phyloP scores from a whole-genome alignment of 2,888 invertebrate genomes.

The Agonum fuliginosum region DNA sequence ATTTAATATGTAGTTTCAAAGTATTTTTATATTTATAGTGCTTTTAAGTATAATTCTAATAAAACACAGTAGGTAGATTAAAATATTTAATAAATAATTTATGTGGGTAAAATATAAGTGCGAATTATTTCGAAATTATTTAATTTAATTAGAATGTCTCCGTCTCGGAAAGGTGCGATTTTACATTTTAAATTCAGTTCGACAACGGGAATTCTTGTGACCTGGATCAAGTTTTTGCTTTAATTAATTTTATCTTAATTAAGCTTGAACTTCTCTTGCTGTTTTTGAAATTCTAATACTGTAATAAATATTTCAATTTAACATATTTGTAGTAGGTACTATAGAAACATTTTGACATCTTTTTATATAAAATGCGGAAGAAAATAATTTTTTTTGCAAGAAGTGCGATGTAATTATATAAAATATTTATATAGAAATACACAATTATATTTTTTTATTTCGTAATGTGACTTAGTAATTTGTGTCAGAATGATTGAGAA shows the following conservation, averaged over 20 bases:
- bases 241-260: constrained; percentile 39
- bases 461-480: not conserved
- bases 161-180: not conserved
- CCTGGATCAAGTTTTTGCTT: constrained; percentile 38
- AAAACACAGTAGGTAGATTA: not conserved
- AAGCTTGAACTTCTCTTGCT: constrained; percentile 7
- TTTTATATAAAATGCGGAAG: too few relatives aligned
- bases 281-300: constrained; percentile 12
- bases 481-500: not conserved
- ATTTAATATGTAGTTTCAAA: not conserved
- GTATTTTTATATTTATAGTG: not conserved
- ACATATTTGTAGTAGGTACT: not conserved
- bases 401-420: too few relatives aligned
- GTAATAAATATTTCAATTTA: constrained; percentile 11
- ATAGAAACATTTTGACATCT: not conserved
- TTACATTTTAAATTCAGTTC: constrained; percentile 13
- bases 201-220: constrained; percentile 29
- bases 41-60: not conserved
- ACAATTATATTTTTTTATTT: not conserved
- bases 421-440: too few relatives aligned
- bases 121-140: not conserved
- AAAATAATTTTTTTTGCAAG: too few relatives aligned
- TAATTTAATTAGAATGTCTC: not conserved
- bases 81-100: too few relatives aligned
- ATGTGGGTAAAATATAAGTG: not conserved